Evolutionary conservation across 2,888 invertebrate species (phyloP), one percentile per base, ranked within the genome.

Genomic region (Brenthis hecate): DNA sequence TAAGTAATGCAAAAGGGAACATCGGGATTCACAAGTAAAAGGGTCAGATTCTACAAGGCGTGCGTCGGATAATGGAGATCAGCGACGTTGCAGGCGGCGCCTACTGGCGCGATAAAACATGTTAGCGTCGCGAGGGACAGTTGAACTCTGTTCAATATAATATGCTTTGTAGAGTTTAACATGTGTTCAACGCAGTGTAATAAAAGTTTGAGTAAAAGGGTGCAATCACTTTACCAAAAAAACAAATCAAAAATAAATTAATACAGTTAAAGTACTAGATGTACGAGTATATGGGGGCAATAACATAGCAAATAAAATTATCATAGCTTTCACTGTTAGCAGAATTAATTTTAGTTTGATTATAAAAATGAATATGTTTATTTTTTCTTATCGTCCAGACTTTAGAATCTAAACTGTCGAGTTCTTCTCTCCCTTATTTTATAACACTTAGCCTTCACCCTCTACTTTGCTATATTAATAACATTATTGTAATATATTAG

Each of bases 401-500:
- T 11, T 6, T 36, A 43, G 2, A 11, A 11, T 11, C 36, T 36
- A 36, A 6, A 36, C 8, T 1, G 36, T 43, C 11, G 36, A 36
- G 36, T 3, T 11, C 36, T 43, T 43, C 36, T 43, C 11, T 8
- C 8, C 3, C 11, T 8, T 8, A 43, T 43, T 43, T 43, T 11
- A 43, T 43, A 43, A 43, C 11, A 8, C 36, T 43, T 43, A 11
- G 11, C 11, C 11, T 43, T 43, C 2, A 43, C 19, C 13, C 28
- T 28, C 28, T 28, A 13, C n/a, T 23, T 6, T 55, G 11, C 19
- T 55, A 23, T 23, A 23, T 55, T 55, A 36, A 36, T 51, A 13
- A 36, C 48, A 50, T 43, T 63, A 66, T 64, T 64, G 47, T 47
- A 54, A 65, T 63, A 72, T 70, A 61, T 65, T 68, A 51, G 66